Conservation (phyloP, 1,140 invertebrate genomes). For the Panonychus citri region DNA sequence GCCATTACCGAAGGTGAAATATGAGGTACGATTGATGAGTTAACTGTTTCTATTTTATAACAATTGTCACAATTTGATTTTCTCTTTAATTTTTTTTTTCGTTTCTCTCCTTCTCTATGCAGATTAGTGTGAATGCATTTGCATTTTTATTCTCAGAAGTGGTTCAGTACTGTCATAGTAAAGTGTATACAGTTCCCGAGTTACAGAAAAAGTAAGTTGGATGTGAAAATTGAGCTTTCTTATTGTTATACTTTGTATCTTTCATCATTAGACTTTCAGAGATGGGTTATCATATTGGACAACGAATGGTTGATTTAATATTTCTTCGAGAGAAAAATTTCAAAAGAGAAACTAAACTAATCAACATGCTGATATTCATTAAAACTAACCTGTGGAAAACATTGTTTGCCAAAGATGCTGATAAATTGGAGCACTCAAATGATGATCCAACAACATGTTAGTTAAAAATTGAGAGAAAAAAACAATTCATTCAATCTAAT, state of each 20-base stretch:
- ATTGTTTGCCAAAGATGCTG: conserved; percentile 89
- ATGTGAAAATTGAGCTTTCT: conserved; percentile 1
- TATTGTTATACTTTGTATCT: not conserved
- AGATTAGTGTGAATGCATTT: conserved; percentile 57
- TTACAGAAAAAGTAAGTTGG: conserved; percentile 68
- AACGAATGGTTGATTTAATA: conserved; percentile 72
- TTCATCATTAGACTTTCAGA: conserved; percentile 47
- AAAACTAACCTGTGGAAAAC: conserved; percentile 93
- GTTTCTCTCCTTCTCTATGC: too few relatives aligned
- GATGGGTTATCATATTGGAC: conserved; percentile 80
- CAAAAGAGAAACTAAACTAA: conserved; percentile 80
- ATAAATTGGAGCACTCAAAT: conserved; percentile 93
- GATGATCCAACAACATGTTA: conserved; percentile 49
- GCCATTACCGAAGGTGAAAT: conserved; percentile 4
- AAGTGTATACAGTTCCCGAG: conserved; percentile 79
- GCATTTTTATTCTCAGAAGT: conserved; percentile 90
- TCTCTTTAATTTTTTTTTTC: not conserved
- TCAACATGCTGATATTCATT: conserved; percentile 85
- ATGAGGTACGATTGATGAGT: conserved; percentile 1
- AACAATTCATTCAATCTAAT: conserved; percentile 6
- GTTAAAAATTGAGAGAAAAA: not conserved
- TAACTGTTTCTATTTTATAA: not conserved
- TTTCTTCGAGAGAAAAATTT: conserved; percentile 75
- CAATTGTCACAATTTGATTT: not conserved
- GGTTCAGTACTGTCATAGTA: conserved; percentile 91